These are phyloP conservation scores for Corythornis madagascariensis DNA, from an alignment of 2,113 vertebrate genomes.

Conservation along the genomic window DNA sequence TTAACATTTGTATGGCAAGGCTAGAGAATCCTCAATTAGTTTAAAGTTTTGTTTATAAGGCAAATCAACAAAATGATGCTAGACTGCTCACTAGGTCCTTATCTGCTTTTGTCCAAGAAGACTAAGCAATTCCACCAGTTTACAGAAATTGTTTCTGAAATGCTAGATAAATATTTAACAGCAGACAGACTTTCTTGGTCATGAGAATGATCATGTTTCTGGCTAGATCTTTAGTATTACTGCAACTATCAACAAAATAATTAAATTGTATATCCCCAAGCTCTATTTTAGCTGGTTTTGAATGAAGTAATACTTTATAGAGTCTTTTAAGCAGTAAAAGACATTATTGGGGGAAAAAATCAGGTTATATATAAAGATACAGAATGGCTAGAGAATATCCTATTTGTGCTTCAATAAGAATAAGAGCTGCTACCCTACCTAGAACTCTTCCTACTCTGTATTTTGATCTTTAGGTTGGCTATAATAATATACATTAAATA, in stretches of 20 bases:
- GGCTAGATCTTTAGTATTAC: not conserved
- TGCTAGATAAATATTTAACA: not conserved
- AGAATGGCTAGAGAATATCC: not conserved
- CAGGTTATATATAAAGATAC: not conserved
- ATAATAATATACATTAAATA: no score
- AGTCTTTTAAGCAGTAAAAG: accelerated
- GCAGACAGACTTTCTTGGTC: not conserved
- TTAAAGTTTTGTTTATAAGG: not conserved
- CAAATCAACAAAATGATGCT: not conserved
- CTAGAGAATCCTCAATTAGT: not conserved
- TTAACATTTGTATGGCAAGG: not conserved
- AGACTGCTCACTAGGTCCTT: not conserved
- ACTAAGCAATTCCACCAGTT: not conserved
- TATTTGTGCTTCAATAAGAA: not conserved
- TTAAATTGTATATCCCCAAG: accelerated
- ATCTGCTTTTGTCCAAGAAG: not conserved
- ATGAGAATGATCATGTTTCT: accelerated
- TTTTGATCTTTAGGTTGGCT: not conserved
- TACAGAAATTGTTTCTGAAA: not conserved
- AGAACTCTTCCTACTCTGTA: not conserved
- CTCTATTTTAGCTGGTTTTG: not conserved
- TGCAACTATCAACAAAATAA: not conserved
- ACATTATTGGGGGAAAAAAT: no score
- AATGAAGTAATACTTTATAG: accelerated
- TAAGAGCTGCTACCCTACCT: not conserved